Conservation (phyloP, 2,888 invertebrate species). For the Lagria hirta region DNA sequence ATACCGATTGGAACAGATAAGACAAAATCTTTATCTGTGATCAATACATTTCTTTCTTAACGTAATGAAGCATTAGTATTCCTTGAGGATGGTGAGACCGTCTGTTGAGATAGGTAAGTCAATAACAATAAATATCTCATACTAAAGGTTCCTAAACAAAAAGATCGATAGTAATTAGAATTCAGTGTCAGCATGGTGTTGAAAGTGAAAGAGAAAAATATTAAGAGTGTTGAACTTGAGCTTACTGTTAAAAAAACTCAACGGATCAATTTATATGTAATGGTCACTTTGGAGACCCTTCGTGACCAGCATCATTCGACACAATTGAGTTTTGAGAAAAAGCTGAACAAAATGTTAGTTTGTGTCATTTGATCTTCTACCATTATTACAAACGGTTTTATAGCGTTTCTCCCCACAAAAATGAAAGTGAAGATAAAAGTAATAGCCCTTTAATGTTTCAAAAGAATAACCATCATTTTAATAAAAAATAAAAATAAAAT, state of each 20-base stretch:
- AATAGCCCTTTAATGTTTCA: no score
- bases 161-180: conserved; percentile 26
- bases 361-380: no score
- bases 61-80: conserved; percentile 24
- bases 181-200: conserved; percentile 33
- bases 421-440: no score
- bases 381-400: no score
- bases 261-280: conserved; percentile 50
- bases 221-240: conserved; percentile 32
- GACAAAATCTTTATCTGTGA: conserved; percentile 12
- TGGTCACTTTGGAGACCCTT: conserved; percentile 48
- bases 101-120: conserved; percentile 17
- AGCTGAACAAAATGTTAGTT: no score
- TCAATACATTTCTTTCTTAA: conserved; percentile 17
- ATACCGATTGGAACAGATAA: conserved; percentile 6
- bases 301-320: conserved; percentile 41
- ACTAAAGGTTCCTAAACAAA: conserved; percentile 17
- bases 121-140: conserved; percentile 27
- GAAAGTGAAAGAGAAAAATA: conserved; percentile 37
- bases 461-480: no score
- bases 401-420: no score
- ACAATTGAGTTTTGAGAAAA: conserved; percentile 8
- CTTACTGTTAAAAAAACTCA: conserved; percentile 37
- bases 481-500: no score
- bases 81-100: conserved; percentile 12